Evolutionary conservation across 1,140 invertebrate species (phyloP).

Genomic region (Cepaea nemoralis): DNA sequence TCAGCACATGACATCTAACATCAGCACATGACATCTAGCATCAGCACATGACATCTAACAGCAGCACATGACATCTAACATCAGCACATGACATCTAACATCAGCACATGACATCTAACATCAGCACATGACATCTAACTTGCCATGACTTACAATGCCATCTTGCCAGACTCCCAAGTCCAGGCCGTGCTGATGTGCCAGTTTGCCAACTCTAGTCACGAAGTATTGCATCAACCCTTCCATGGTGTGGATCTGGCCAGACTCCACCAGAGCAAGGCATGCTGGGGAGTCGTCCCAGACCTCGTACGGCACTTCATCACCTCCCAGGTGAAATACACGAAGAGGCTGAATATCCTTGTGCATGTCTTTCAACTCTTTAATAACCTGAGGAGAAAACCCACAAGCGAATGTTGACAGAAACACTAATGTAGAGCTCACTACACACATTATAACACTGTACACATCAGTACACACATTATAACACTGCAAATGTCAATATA

Average conservation of each 20-base stretch:
- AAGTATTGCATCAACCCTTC: slow-evolving; percentile 64
- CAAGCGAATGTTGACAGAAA: no score
- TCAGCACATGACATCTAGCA: no score
- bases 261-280: slow-evolving; percentile 56
- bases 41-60: no score
- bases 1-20: no score
- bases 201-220: slow-evolving; percentile 53
- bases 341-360: slow-evolving; percentile 61
- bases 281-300: slow-evolving; percentile 64
- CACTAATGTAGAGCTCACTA: no score
- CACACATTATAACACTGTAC: no score
- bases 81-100: no score
- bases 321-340: slow-evolving; percentile 66
- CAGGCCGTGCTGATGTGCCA: slow-evolving; percentile 54
- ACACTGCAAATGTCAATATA: no score
- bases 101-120: no score
- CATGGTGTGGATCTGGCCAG: slow-evolving; percentile 47
- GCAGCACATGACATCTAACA: no score
- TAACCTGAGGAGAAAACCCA: slow-evolving; percentile 15
- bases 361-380: slow-evolving; percentile 58
- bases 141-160: slow-evolving; percentile 51
- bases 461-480: no score
- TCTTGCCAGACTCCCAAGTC: slow-evolving; percentile 64
- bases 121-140: no score
- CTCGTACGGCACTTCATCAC: slow-evolving; percentile 67